Base-by-base conservation (phyloP, 2,113 vertebrate genomes). In the Onychostoma macrolepis region DNA sequence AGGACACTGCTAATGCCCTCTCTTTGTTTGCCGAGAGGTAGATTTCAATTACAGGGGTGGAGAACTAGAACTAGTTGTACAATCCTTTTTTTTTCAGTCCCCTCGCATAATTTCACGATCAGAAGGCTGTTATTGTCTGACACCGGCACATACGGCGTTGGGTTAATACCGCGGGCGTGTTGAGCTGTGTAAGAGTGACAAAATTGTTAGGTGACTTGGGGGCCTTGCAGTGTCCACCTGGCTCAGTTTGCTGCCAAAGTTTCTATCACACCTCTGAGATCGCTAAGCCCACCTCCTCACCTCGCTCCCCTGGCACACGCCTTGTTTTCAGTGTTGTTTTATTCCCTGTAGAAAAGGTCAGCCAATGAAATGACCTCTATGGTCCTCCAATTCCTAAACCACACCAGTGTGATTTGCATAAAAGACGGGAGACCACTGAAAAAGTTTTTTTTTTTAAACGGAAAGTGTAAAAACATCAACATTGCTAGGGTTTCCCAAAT, bases 301-400 rank as follows among this genome's bases (percentile, higher is more conserved):
- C 85, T 86, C 87, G 75, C 83, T 87, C 80, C 75, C 78, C 67
- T 71, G 88, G 86, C 86, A 83, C 77, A 87, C 33, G 33, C 61
- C 76, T 81, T 81, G 74, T 80, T 90, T 89, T 85, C 33, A 26
- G 65, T 84, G 86, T 63, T 85, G 41, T 86, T 89, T 86, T 72
- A 86, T 78, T 84, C 80, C 83, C 75, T 76, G 80, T 79, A 41
- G 58, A 74, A 65, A 83, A 76, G 84, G 69, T 76, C 85, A 85
- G 87, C 86, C 88, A 87, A 76, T 90, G 33, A 87, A 91, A 90
- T 87, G 87, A 90, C 89, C 86, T 90, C 50, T 72, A 50, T 78
- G 67, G 78, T 88, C 67, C 84, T 90, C 79, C 74, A 87, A 86
- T 63, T 69, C 79, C 28, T 38, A 69, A 69, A 41, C 6, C 77